These are phyloP conservation scores for Gavialis gangeticus DNA, from an alignment of 2,113 vertebrate genomes.

Conservation along the genomic window DNA sequence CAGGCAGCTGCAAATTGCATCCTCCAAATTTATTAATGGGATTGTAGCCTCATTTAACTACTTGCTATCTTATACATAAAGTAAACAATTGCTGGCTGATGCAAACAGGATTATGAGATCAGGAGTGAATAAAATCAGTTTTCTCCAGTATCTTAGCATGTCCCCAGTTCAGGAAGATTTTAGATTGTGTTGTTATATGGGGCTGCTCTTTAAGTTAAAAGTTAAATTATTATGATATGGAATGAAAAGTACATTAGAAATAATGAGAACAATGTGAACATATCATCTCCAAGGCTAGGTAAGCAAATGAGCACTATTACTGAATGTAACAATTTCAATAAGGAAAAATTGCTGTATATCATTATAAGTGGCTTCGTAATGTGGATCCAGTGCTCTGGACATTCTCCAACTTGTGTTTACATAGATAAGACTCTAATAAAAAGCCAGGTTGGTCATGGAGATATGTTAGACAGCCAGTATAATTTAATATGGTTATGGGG, in stretches of 20 bases:
- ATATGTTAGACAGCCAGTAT: neutral
- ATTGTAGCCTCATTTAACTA: neutral
- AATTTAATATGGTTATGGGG: neutral
- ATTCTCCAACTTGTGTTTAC: neutral
- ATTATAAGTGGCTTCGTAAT: neutral
- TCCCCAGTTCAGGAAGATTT: neutral
- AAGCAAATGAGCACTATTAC: neutral
- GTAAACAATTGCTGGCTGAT: neutral
- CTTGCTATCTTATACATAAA: neutral
- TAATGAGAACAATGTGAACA: neutral
- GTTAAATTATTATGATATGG: neutral
- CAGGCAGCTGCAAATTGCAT: neutral
- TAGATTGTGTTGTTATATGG: neutral
- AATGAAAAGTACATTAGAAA: neutral
- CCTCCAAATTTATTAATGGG: neutral
- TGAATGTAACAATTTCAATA: neutral
- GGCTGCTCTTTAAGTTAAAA: neutral
- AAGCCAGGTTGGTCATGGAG: neutral
- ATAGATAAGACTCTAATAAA: neutral
- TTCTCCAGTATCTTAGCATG: neutral
- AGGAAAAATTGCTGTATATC: neutral
- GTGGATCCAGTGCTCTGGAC: neutral
- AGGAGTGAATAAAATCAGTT: neutral
- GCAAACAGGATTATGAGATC: constrained; percentile 11
- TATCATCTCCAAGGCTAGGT: neutral